Evolutionary conservation across 2,888 invertebrate genomes (phyloP).

Genomic region (Leptopilina drosophilae): DNA sequence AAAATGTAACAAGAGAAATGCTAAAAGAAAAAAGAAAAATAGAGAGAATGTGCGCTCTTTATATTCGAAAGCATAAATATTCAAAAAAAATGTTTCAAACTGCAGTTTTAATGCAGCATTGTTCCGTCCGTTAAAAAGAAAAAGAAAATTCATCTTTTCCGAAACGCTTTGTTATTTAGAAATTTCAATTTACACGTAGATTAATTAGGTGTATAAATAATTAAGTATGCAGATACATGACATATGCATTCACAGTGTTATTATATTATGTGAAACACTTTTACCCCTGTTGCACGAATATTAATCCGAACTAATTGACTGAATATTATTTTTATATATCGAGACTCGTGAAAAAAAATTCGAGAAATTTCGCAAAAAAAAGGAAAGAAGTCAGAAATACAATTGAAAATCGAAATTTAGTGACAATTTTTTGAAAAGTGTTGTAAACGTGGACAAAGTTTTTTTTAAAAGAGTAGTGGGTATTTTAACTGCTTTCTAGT

Average conservation of each 20-base stretch:
- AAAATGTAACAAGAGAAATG: not conserved
- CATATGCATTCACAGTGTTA: constrained; percentile 17
- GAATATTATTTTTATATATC: constrained; percentile 74
- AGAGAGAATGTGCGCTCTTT: not conserved
- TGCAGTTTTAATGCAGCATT: constrained; percentile 54
- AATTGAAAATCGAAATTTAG: constrained; percentile 4
- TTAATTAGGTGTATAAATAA: constrained; percentile 28
- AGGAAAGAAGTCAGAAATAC: not conserved
- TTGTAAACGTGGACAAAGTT: too few species aligned
- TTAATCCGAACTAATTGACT: constrained; percentile 73
- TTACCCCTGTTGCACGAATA: constrained; percentile 65
- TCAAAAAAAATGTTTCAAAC: constrained; percentile 27
- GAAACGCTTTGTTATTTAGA: constrained; percentile 46
- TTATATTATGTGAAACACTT: constrained; percentile 53
- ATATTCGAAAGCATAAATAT: constrained; percentile 1
- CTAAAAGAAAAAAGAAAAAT: not conserved
- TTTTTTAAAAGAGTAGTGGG: not conserved
- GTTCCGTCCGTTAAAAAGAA: constrained; percentile 60
- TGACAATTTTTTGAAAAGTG: too few species aligned
- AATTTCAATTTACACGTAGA: constrained; percentile 55
- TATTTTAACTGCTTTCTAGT: not conserved
- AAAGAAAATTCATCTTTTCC: constrained; percentile 49
- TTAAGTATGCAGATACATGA: constrained; percentile 18
- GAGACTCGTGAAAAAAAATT: constrained; percentile 52
- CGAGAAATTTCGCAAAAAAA: not conserved